Conservation (phyloP, 2,888 invertebrate genomes). For the Nomada hirtipes region DNA sequence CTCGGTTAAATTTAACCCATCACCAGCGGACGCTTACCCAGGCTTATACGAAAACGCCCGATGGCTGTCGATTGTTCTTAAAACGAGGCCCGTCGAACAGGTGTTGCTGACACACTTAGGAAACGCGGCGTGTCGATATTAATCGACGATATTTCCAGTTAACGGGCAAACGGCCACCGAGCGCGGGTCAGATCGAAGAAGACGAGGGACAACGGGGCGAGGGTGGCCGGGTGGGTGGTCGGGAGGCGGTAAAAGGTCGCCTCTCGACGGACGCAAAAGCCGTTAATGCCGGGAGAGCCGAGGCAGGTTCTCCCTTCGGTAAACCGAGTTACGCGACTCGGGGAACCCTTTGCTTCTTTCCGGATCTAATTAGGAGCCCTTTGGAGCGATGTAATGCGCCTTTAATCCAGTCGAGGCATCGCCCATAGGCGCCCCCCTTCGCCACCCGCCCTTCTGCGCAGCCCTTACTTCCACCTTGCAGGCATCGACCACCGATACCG, state of each 20-base stretch:
- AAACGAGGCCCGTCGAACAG: constrained; percentile 28
- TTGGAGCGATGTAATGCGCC: constrained; percentile 81
- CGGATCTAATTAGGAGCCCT: constrained; percentile 82
- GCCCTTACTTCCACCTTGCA: constrained; percentile 66
- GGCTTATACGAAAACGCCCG: neutral
- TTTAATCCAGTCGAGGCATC: constrained; percentile 79
- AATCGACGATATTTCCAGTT: constrained; percentile 52
- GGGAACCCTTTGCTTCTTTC: constrained; percentile 83
- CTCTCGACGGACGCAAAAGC: constrained; percentile 79
- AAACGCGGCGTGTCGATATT: constrained; percentile 42
- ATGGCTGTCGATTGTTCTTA: constrained; percentile 20
- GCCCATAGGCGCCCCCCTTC: constrained; percentile 63
- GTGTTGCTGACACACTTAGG: constrained; percentile 34
- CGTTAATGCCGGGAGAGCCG: constrained; percentile 75
- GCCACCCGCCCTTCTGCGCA: constrained; percentile 51
- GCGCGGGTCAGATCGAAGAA: constrained; percentile 40
- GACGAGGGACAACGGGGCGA: constrained; percentile 22
- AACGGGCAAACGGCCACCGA: constrained; percentile 21
- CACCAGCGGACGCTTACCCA: neutral
- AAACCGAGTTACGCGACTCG: constrained; percentile 82
- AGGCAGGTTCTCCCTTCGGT: constrained; percentile 76
- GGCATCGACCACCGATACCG: constrained; percentile 72
- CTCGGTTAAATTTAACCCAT: constrained; percentile 20
- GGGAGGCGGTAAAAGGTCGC: constrained; percentile 75
- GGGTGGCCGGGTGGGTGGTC: constrained; percentile 19